phyloP scores from a whole-genome alignment of 1,140 invertebrate species.

The Trissolcus basalis region DNA sequence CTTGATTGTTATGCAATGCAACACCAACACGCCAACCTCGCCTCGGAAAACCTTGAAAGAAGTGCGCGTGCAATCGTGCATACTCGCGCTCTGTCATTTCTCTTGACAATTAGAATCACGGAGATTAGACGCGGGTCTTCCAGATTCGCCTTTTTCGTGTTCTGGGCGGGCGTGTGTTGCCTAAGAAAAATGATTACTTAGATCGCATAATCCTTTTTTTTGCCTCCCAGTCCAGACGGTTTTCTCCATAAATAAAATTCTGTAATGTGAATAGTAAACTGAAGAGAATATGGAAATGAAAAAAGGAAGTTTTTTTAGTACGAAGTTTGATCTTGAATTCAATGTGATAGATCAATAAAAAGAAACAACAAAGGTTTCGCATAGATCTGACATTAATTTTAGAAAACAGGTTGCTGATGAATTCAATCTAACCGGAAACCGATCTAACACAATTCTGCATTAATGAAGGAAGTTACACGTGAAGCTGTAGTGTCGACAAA shows the following conservation, averaged over 20 bases:
- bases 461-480: slow-evolving; percentile 35
- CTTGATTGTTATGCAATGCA: slow-evolving; percentile 57
- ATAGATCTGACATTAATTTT: slow-evolving; percentile 16
- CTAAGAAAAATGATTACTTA: slow-evolving; percentile 35
- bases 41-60: slow-evolving; percentile 51
- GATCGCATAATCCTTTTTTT: slow-evolving; percentile 4
- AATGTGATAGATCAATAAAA: slow-evolving; percentile 8
- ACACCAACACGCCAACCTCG: slow-evolving; percentile 47
- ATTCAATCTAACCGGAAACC: slow-evolving; percentile 36
- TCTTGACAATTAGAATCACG: slow-evolving; percentile 53
- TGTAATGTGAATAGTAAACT: too few species aligned
- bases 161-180: slow-evolving; percentile 26
- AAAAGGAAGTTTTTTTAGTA: neutral
- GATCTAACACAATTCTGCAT: slow-evolving; percentile 26
- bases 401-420: slow-evolving; percentile 33
- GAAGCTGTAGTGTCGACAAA: slow-evolving; percentile 23
- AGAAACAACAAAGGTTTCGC: slow-evolving; percentile 28
- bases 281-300: neutral
- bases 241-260: neutral
- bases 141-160: slow-evolving; percentile 47
- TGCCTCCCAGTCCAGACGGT: neutral
- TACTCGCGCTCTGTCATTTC: slow-evolving; percentile 46
- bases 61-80: slow-evolving; percentile 46
- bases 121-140: slow-evolving; percentile 41
- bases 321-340: neutral